Evolutionary conservation across 2,888 invertebrate species (phyloP), one percentile per base, ranked within the genome.

Genomic region (Macrophya annulata): DNA sequence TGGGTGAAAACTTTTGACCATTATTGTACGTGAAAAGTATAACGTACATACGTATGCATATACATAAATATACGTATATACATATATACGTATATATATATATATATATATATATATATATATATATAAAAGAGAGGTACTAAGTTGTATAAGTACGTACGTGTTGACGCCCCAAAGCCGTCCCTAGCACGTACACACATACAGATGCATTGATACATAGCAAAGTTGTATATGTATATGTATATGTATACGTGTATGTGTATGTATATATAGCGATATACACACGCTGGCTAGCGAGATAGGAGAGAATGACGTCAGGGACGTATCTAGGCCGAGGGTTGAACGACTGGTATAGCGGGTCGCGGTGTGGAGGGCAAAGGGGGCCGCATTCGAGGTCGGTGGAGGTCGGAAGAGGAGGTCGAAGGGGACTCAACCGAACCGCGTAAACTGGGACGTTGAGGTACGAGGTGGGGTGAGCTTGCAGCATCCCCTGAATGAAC

Each of bases 251-350:
- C 3, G 31, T 71, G 4, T 31, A 31, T 71, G n/a, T n/a, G 4
- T 74, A 31, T 21, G 17, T 79, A 59, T 59, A 59, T 81, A 21
- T 40, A 40, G 21, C 81, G 21, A 25, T 10, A 65, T 45, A 68
- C n/a, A 68, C 65, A n/a, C 25, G 68, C 48, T 83, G 65, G 83
- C 83, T 83, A 17, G 83, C 37, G 83, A 83, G 83, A 83, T 83
- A 86, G 86, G 86, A 86, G 88, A 86, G 89, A 89, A 90, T 92
- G 92, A 92, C 92, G 92, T 92, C 92, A 91, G 90, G 86, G 87
- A 88, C 87, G 89, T 91, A 93, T 91, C 91, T 92, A 92, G 92
- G 92, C 90, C 92, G 91, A 90, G 92, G 91, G 92, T 93, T 93
- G 92, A 93, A 93, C 92, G 92, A 93, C 92, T 92, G 90, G 90